phyloP scores from a whole-genome alignment of 2,113 vertebrate genomes.

The Silurus asotus region DNA sequence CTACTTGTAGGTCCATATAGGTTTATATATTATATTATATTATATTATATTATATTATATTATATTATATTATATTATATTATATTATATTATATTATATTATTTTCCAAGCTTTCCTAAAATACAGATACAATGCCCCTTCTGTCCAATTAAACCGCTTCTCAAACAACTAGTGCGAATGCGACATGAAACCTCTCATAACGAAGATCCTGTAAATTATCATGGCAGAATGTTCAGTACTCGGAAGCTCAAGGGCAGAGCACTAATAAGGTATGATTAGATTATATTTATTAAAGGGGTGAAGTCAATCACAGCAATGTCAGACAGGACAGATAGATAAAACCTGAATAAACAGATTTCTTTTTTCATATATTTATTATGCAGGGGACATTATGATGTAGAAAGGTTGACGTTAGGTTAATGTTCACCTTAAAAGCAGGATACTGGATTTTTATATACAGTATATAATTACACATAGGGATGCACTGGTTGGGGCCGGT shows the following conservation, averaged over 20 bases:
- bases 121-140: not conserved
- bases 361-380: not conserved
- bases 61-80: too few relatives aligned
- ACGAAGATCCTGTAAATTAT: not conserved
- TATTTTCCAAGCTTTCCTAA: not conserved
- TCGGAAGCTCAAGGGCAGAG: constrained; percentile 2
- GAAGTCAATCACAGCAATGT: constrained; percentile 30
- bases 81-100: too few relatives aligned
- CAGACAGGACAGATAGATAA: not conserved
- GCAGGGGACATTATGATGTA: not conserved
- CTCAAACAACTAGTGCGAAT: not conserved
- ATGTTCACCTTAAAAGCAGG: constrained; percentile 19
- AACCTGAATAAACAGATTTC: not conserved
- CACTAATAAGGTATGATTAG: not conserved
- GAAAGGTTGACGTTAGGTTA: constrained; percentile 36
- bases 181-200: not conserved
- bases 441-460: constrained; percentile 16
- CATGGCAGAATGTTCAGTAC: not conserved
- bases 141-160: not conserved
- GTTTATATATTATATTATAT: too few relatives aligned
- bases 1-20: too few relatives aligned
- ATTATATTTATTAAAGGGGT: constrained; percentile 13
- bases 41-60: too few relatives aligned
- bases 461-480: not conserved
- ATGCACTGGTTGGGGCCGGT: not conserved